Evolutionary conservation across 2,113 vertebrate genomes (phyloP).

Genomic region (Lycocorax pyrrhopterus): DNA sequence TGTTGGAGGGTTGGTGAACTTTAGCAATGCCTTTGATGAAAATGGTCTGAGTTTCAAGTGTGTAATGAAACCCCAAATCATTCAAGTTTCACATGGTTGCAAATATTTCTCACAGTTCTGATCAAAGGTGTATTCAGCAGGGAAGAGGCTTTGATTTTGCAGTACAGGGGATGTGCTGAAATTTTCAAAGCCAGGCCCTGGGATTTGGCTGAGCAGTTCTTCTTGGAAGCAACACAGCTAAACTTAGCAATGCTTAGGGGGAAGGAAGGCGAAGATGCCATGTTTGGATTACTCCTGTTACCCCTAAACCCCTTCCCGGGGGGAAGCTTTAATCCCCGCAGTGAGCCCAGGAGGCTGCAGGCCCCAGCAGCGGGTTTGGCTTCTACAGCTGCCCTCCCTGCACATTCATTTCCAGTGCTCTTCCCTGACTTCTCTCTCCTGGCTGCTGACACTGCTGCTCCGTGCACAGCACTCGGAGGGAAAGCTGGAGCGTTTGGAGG

Average conservation of each 20-base stretch:
- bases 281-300: conserved; percentile 7
- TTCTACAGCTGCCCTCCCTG: not conserved
- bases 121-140: conserved; percentile 70
- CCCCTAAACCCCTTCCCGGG: not conserved
- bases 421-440: not conserved
- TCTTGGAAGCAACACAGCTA: conserved; percentile 33
- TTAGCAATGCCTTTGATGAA: conserved; percentile 66
- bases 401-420: not conserved
- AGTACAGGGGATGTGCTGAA: conserved; percentile 58
- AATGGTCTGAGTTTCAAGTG: conserved; percentile 67
- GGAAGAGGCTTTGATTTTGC: conserved; percentile 67
- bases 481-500: not conserved
- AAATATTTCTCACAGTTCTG: conserved; percentile 68
- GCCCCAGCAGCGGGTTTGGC: not conserved
- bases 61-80: conserved; percentile 69
- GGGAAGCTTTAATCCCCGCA: not conserved
- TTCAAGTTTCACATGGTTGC: conserved; percentile 69
- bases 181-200: conserved; percentile 63
- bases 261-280: not conserved
- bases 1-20: conserved; percentile 52
- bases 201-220: conserved; percentile 53
- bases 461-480: not conserved
- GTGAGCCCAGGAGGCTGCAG: not conserved
- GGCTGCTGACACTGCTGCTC: not conserved
- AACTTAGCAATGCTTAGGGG: conserved; percentile 41